Evolutionary conservation across 2,888 invertebrate species (phyloP).

Genomic region (Onchidella celtica): DNA sequence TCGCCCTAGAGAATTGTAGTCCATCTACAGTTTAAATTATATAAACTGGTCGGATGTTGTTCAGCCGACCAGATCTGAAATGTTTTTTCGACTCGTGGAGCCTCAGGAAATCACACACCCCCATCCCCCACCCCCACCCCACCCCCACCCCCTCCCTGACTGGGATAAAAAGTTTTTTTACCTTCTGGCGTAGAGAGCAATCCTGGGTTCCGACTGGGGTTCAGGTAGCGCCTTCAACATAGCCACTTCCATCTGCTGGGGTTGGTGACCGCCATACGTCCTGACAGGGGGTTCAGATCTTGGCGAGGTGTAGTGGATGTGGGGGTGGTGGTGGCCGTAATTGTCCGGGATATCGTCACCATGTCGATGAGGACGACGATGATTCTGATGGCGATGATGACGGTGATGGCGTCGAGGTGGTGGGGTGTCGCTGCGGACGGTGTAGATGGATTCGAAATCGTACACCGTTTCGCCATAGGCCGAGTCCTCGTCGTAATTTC

Average conservation of each 20-base stretch:
- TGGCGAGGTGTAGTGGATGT: background rate
- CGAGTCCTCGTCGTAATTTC: background rate
- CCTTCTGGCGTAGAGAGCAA: constrained; percentile 1
- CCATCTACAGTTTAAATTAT: no score
- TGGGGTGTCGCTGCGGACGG: background rate
- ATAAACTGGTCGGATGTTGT: no score
- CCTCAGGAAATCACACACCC: no score
- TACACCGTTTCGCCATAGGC: constrained; percentile 11
- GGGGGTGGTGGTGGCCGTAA: background rate
- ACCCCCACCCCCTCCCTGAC: no score
- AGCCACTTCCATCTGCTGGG: background rate
- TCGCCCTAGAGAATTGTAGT: no score
- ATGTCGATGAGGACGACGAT: background rate
- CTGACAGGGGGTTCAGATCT: constrained; percentile 17
- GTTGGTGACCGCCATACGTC: background rate
- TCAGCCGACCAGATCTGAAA: no score
- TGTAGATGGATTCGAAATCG: background rate
- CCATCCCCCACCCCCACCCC: no score
- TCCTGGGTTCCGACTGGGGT: background rate
- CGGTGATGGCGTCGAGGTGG: background rate
- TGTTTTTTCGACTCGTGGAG: no score
- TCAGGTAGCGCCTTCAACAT: background rate
- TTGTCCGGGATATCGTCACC: background rate
- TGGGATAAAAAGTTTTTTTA: no score
- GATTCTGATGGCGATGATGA: background rate